Percentiles rank a stretch among this genome's conserved stretches.
Conservation (phyloP, 30 jellyfish, hydroid and myxozoan genomes). For the Turritopsis rubra region DNA sequence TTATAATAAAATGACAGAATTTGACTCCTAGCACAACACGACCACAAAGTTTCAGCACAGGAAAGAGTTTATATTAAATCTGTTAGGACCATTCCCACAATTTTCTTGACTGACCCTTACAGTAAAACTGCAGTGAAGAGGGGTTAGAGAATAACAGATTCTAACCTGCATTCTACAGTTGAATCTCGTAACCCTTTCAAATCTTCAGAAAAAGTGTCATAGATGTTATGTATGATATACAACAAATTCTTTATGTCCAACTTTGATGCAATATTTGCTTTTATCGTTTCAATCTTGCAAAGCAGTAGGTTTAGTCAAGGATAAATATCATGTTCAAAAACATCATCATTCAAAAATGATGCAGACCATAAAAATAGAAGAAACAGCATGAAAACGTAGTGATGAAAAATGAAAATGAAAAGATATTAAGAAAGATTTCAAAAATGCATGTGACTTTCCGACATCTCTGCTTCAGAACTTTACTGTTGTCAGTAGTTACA, state of each 20-base stretch:
- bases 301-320: neutral
- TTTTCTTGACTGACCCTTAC: no score
- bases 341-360: neutral
- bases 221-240: neutral
- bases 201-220: conserved; percentile 24
- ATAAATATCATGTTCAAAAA: neutral
- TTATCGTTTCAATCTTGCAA: neutral
- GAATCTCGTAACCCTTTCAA: conserved; percentile 11
- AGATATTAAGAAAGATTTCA: conserved; percentile 25
- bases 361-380: neutral
- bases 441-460: neutral
- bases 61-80: no score
- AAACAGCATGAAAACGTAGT: neutral
- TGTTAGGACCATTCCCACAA: no score
- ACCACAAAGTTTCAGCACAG: no score
- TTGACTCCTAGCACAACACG: neutral
- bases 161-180: conserved; percentile 19
- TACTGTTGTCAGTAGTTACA: neutral
- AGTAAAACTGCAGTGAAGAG: neutral
- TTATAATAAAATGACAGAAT: no score
- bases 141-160: neutral
- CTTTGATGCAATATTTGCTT: neutral
- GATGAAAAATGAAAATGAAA: conserved; percentile 10
- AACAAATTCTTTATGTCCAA: neutral
- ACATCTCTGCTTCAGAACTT: conserved; percentile 21